A percentile compares a stretch with the other conserved stretches of the same genome.
Conservation (phyloP, 2,113 vertebrate species). For the Pterocles orientalis region DNA sequence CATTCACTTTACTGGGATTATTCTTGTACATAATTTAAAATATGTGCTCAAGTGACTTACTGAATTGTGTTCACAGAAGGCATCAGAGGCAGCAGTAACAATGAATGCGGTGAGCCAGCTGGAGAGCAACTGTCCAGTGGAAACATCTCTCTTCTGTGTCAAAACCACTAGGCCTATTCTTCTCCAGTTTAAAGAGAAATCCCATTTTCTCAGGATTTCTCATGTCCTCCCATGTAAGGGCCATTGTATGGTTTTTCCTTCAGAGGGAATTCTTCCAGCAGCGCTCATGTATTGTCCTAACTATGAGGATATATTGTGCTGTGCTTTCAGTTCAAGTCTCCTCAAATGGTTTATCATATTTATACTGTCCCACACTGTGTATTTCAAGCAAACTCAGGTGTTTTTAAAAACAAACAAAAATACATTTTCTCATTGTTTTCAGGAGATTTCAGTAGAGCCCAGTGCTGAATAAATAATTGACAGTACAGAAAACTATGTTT, state of each 20-base stretch:
- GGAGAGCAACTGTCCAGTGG: background rate
- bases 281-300: background rate
- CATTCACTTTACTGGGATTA: background rate
- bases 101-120: background rate
- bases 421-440: background rate
- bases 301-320: background rate
- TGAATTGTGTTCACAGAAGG: background rate
- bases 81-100: background rate
- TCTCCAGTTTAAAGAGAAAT: background rate
- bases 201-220: background rate
- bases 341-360: background rate
- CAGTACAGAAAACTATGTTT: background rate
- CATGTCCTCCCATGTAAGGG: background rate
- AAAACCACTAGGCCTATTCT: background rate
- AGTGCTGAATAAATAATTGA: slow-evolving; percentile 33
- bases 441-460: background rate
- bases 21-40: background rate
- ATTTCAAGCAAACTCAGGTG: background rate
- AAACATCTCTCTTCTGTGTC: background rate
- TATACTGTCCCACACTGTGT: background rate
- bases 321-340: background rate
- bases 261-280: background rate
- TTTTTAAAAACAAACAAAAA: slow-evolving; percentile 14
- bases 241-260: background rate
- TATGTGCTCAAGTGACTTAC: background rate